Evolutionary conservation across 2,797 vertebrate genomes (phyloP).

Genomic region (Cossypha niveicapilla): DNA sequence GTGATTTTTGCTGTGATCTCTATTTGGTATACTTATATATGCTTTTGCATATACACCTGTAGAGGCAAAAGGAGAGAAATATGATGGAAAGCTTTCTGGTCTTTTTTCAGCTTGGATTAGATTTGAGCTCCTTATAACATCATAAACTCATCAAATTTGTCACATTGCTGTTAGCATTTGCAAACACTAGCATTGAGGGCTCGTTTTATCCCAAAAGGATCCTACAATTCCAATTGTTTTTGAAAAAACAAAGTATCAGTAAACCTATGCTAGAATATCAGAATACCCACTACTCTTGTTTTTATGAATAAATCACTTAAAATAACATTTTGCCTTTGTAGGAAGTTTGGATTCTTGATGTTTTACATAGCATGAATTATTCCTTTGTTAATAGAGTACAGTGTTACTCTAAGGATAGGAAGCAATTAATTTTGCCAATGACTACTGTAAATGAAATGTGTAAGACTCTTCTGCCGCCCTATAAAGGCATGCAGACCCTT

Average conservation of each 20-base stretch:
- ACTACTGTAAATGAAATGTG: background rate
- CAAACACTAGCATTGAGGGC: background rate
- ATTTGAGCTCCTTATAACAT: background rate
- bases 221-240: background rate
- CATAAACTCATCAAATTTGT: background rate
- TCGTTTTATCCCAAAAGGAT: background rate
- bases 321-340: background rate
- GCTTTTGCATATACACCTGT: background rate
- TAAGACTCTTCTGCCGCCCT: background rate
- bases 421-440: background rate
- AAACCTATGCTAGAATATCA: background rate
- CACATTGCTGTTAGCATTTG: background rate
- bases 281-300: background rate
- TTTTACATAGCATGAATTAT: background rate
- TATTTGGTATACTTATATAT: background rate
- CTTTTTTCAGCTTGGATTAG: background rate
- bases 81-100: background rate
- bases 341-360: background rate
- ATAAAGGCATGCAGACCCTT: background rate
- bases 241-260: background rate
- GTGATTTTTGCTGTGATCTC: background rate
- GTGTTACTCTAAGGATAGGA: background rate
- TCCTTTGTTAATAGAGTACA: background rate
- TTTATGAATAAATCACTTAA: background rate
- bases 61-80: background rate